Evolutionary conservation across 2,888 invertebrate genomes (phyloP).

Genomic region (Cactoblastis cactorum): DNA sequence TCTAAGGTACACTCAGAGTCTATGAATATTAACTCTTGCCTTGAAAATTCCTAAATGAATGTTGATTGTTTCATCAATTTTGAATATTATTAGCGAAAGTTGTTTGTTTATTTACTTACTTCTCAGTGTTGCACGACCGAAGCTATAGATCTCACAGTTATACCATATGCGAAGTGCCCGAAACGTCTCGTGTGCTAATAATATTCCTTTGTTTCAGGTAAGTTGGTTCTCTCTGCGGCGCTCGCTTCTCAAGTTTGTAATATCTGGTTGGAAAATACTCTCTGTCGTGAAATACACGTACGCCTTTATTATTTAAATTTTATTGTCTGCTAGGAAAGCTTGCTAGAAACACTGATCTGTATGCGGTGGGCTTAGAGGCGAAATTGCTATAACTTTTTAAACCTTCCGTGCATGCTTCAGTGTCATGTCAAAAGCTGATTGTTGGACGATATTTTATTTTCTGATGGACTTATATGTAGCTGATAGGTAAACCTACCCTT

Average conservation of each 20-base stretch:
- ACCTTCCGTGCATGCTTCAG: too few relatives aligned
- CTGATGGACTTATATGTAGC: too few relatives aligned
- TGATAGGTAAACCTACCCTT: too few relatives aligned
- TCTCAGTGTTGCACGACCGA: too few relatives aligned
- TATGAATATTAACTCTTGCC: too few relatives aligned
- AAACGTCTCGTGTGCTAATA: conserved; percentile 11
- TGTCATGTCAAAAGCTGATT: too few relatives aligned
- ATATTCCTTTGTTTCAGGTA: conserved; percentile 38
- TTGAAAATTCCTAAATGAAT: too few relatives aligned
- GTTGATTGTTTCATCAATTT: too few relatives aligned
- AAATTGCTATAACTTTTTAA: neutral
- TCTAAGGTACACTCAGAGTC: too few relatives aligned
- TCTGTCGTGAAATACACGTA: neutral
- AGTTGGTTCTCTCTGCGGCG: conserved; percentile 19
- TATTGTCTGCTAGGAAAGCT: neutral
- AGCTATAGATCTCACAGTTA: neutral
- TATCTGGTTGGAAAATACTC: neutral
- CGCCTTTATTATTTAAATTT: conserved; percentile 2
- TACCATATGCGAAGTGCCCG: neutral
- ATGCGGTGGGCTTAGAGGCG: neutral
- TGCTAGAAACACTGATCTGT: neutral
- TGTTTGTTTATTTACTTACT: too few relatives aligned
- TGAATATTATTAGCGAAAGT: too few relatives aligned
- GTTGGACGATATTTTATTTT: too few relatives aligned
- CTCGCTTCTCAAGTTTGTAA: conserved; percentile 2